phyloP scores from a whole-genome alignment of 2,797 vertebrate genomes.

The Cyprinodon diabolis region DNA sequence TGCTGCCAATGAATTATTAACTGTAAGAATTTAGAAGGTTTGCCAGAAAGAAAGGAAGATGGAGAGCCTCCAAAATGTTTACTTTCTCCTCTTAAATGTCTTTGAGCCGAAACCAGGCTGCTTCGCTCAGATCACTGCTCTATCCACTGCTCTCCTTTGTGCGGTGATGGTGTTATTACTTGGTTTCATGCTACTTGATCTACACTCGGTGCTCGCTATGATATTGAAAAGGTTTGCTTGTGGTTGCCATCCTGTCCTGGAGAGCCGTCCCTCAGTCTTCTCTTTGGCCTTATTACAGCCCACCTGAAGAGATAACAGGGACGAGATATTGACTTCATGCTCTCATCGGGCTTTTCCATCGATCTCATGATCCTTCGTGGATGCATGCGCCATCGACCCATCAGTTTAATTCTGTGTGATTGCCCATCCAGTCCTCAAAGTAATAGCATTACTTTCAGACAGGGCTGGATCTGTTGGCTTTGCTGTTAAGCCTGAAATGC shows the following conservation, averaged over 20 bases:
- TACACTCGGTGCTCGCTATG: constrained; percentile 43
- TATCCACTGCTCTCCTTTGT: constrained; percentile 16
- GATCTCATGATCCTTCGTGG: constrained; percentile 66
- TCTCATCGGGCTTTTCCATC: constrained; percentile 62
- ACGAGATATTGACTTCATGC: constrained; percentile 77
- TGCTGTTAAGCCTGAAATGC: constrained; percentile 42
- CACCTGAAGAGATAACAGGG: constrained; percentile 80
- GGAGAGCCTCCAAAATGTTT: too few species aligned
- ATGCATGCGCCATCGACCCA: constrained; percentile 58
- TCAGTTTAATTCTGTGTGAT: constrained; percentile 46
- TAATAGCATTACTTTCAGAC: constrained; percentile 61
- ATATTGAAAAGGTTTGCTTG: constrained; percentile 62
- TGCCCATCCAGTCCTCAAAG: constrained; percentile 45
- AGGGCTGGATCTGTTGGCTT: constrained; percentile 58
- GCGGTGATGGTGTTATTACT: constrained; percentile 54
- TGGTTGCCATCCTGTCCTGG: constrained; percentile 24
- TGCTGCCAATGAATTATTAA: background rate
- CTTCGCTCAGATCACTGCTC: constrained; percentile 12
- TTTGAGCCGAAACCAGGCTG: background rate
- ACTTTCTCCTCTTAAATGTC: background rate
- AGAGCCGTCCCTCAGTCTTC: constrained; percentile 44
- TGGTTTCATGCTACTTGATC: constrained; percentile 64
- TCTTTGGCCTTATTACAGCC: constrained; percentile 65
- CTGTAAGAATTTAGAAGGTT: background rate
- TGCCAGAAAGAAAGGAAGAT: background rate